Evolutionary conservation across 2,888 invertebrate genomes (phyloP).

Genomic region (Oegoconia quadripuncta): DNA sequence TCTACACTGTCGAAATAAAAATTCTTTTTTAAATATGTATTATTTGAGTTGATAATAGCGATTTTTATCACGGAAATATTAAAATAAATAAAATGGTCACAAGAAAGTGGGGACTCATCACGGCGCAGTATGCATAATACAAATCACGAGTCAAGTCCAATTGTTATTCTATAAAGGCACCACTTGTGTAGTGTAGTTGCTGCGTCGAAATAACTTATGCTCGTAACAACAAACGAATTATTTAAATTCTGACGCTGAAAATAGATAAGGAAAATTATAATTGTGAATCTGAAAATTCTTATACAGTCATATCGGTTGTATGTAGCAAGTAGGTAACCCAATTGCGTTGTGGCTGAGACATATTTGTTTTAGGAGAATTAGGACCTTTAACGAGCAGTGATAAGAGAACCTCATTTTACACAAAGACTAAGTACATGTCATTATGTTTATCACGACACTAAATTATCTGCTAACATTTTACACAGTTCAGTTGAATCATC

Average conservation of each 20-base stretch:
- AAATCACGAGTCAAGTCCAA: conserved; percentile 32
- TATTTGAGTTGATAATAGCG: too few species aligned
- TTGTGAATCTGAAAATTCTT: too few species aligned
- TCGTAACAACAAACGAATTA: not conserved
- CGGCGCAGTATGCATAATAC: conserved; percentile 50
- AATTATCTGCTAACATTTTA: conserved; percentile 22
- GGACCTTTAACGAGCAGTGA: conserved; percentile 22
- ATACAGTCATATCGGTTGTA: too few species aligned
- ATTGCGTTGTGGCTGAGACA: not conserved
- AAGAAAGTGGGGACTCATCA: conserved; percentile 37
- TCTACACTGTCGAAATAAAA: too few species aligned
- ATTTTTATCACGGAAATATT: too few species aligned
- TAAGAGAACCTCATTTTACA: conserved; percentile 18
- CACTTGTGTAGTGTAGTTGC: too few species aligned
- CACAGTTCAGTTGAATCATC: conserved; percentile 1
- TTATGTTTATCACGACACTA: conserved; percentile 32
- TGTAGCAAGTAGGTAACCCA: not conserved
- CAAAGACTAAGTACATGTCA: conserved; percentile 18
- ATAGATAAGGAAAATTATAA: too few species aligned
- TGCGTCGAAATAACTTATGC: conserved; percentile 19
- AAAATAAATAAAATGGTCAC: conserved; percentile 36
- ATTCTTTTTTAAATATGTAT: too few species aligned
- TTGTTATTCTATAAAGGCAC: conserved; percentile 46
- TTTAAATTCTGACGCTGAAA: too few species aligned
- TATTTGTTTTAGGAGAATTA: conserved; percentile 24